Evolutionary conservation across 1,140 invertebrate species (phyloP), one percentile per base, ranked within the genome.

Genomic region (Gryon sp.): DNA sequence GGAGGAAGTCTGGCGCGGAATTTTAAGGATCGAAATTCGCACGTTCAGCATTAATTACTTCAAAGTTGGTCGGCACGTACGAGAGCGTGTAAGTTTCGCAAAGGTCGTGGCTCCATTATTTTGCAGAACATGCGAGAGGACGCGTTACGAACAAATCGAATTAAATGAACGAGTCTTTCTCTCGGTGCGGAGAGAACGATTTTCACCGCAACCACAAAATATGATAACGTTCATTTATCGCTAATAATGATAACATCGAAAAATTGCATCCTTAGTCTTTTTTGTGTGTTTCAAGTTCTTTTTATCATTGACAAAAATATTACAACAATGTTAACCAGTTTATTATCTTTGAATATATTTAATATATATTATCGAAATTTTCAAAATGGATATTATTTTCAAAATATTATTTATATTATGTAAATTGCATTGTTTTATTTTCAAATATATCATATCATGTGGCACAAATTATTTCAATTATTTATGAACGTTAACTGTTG

Each of bases 131-230:
- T 38, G 45, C 55, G 30, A 55, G 43, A 69, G 63, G 57, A 55
- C 73, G 65, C 52, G 57, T 68, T 55, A 52, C 38, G 40, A 69
- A 65, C 74, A 66, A 76, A 70, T 76, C 74, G 65, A 70, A 76
- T 70, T 70, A 76, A 65, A 48, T 60, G 46, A 50, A 69, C 50
- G 66, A 55, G 28, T 45, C 55, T 66, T 22, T 60, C 30, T 68
- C 15, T 52, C 20, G 30, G 26, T 36, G 38, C 20, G 50, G 16
- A 57, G 52, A 60, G 46, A 22, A 38, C 59, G 46, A 60, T 76
- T 76, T 70, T 65, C 66, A 65, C 26, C 14, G 57, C 45, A 20
- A 32, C 34, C 60, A 66, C 66, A 32, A 72, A 77, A 77, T 55
- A 65, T 59, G 66, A 70, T 76, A 76, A 76, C 66, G 60, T 60